Percentiles rank a stretch among this genome's conserved stretches.
These are phyloP conservation scores for Erethizon dorsatum DNA, from an alignment of 2,797 vertebrate genomes.

Conservation along the genomic window DNA sequence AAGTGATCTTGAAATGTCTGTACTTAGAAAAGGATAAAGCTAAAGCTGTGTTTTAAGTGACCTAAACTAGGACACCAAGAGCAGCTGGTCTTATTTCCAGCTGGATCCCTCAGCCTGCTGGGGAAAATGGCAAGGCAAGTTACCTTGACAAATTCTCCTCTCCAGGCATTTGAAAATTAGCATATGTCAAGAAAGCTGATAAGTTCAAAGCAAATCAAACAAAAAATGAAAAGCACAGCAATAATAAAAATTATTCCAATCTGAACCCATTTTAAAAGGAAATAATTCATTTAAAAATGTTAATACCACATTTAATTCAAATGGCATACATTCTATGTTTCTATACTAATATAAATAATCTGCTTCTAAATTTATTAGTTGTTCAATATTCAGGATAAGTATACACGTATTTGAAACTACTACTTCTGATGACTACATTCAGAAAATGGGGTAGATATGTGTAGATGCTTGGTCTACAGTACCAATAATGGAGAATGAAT, in stretches of 20 bases:
- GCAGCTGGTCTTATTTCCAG: constrained; percentile 80
- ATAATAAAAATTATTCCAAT: not conserved
- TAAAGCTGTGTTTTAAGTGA: constrained; percentile 73
- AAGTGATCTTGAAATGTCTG: constrained; percentile 82
- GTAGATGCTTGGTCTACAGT: not conserved
- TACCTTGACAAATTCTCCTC: constrained; percentile 65
- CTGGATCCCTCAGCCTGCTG: constrained; percentile 26
- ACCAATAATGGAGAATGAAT: not conserved
- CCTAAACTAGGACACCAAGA: constrained; percentile 76
- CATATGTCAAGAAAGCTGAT: constrained; percentile 1
- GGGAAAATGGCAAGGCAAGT: constrained; percentile 16
- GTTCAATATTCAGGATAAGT: not conserved
- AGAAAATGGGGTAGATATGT: not conserved
- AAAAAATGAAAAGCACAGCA: constrained; percentile 2
- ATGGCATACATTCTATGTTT: not conserved
- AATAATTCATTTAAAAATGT: constrained; percentile 19
- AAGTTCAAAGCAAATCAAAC: constrained; percentile 29
- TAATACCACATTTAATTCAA: not conserved
- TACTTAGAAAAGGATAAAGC: constrained; percentile 78
- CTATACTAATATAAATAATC: not conserved
- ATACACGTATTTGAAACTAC: not conserved
- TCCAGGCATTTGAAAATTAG: constrained; percentile 31
- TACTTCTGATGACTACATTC: not conserved
- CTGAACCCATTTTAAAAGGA: not conserved
- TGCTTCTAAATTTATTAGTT: not conserved